Evolutionary conservation across 2,113 vertebrate genomes (phyloP).

Genomic region (Tautogolabrus adspersus): DNA sequence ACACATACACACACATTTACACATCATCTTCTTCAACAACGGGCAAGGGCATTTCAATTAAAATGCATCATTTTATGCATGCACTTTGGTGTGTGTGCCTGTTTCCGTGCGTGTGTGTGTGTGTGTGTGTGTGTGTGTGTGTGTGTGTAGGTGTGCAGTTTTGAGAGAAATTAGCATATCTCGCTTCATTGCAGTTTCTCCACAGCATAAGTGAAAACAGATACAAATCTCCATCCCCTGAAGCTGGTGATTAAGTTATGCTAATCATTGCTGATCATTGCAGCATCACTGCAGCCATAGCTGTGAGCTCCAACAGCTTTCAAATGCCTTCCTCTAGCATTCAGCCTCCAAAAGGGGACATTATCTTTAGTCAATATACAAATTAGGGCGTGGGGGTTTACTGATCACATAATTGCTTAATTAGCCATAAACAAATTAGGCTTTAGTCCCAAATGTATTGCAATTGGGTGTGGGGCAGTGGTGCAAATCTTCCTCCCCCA

Average conservation of each 20-base stretch:
- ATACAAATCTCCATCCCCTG: slow-evolving; percentile 60
- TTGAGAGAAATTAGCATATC: slow-evolving; percentile 41
- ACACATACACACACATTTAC: slow-evolving; percentile 14
- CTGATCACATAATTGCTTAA: slow-evolving; percentile 59
- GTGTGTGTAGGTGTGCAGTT: slow-evolving; percentile 42
- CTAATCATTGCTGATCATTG: slow-evolving; percentile 65
- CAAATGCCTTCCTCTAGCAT: slow-evolving; percentile 1
- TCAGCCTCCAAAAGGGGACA: slow-evolving; percentile 16
- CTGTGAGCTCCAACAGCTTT: slow-evolving; percentile 24
- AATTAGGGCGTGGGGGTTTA: slow-evolving; percentile 39
- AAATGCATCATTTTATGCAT: slow-evolving; percentile 31
- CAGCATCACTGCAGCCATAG: slow-evolving; percentile 40
- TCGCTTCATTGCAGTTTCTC: slow-evolving; percentile 45
- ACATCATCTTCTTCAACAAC: background rate
- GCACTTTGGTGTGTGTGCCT: background rate
- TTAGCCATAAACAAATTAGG: slow-evolving; percentile 67
- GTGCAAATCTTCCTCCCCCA: slow-evolving; percentile 20
- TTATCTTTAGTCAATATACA: slow-evolving; percentile 17
- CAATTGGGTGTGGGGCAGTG: slow-evolving; percentile 16
- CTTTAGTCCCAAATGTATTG: slow-evolving; percentile 35
- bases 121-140: slow-evolving; percentile 37
- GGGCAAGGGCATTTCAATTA: background rate
- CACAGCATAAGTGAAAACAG: slow-evolving; percentile 56
- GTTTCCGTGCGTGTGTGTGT: slow-evolving; percentile 11
- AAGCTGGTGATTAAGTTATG: slow-evolving; percentile 72